Conservation (phyloP, 2,888 invertebrate species). For the Iselma pallidipennis region DNA sequence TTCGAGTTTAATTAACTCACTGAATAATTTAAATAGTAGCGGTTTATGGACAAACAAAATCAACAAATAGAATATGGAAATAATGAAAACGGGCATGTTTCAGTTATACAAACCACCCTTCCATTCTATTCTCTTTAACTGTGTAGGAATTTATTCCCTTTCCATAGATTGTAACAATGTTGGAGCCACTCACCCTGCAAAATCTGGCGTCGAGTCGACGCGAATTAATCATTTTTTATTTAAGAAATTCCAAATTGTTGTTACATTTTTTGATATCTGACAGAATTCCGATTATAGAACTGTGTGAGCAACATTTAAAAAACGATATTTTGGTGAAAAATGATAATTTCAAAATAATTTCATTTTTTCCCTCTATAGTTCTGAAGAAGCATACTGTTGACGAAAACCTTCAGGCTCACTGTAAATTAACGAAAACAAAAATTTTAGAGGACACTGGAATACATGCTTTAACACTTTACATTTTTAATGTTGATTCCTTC, state of each 20-base stretch:
- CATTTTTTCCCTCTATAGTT: too few species aligned
- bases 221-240: constrained; percentile 14
- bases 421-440: too few species aligned
- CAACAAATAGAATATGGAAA: too few species aligned
- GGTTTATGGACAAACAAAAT: too few species aligned
- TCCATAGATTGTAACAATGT: not conserved
- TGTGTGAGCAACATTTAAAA: not conserved
- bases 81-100: constrained; percentile 8
- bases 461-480: too few species aligned
- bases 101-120: not conserved
- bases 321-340: too few species aligned
- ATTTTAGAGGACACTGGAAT: too few species aligned
- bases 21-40: constrained; percentile 11
- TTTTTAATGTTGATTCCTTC: too few species aligned
- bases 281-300: not conserved
- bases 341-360: too few species aligned
- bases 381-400: too few species aligned
- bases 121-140: too few species aligned
- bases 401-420: too few species aligned
- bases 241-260: not conserved
- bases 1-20: constrained; percentile 7
- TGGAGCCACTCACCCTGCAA: not conserved
- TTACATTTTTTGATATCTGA: not conserved
- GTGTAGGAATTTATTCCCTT: not conserved
- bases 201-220: not conserved